These are phyloP conservation scores for Diarsia rubi DNA, from an alignment of 2,888 invertebrate species.

Conservation along the genomic window DNA sequence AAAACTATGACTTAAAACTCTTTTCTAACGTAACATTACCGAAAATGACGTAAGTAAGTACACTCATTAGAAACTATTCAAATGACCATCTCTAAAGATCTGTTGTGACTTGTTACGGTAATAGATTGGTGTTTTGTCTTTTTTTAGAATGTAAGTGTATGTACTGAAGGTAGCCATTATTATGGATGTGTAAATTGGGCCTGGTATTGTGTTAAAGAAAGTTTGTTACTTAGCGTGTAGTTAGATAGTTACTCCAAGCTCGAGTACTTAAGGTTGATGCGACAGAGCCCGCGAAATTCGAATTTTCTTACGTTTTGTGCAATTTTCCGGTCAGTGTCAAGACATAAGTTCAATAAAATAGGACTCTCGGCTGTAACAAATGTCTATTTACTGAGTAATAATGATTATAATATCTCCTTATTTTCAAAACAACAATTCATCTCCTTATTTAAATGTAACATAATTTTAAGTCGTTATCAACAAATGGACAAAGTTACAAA, in stretches of 20 bases:
- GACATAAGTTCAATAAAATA: no score
- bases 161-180: conserved; percentile 4
- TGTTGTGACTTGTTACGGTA: conserved; percentile 1
- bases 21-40: not conserved
- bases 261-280: not conserved
- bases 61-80: conserved; percentile 49
- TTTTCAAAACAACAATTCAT: no score
- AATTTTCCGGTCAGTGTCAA: no score
- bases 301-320: no score
- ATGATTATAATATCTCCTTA: no score
- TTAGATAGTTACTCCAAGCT: not conserved
- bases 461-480: no score
- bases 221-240: not conserved
- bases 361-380: no score
- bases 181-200: conserved; percentile 6
- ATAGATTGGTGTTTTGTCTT: not conserved
- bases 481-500: no score
- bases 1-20: conserved; percentile 4
- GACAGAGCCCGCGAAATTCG: no score
- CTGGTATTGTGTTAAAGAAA: conserved; percentile 24
- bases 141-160: conserved; percentile 1
- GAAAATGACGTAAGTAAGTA: conserved; percentile 17
- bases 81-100: conserved; percentile 22
- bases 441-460: no score
- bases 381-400: no score